phyloP scores from a whole-genome alignment of 2,113 vertebrate species.

The Marmota monax region DNA sequence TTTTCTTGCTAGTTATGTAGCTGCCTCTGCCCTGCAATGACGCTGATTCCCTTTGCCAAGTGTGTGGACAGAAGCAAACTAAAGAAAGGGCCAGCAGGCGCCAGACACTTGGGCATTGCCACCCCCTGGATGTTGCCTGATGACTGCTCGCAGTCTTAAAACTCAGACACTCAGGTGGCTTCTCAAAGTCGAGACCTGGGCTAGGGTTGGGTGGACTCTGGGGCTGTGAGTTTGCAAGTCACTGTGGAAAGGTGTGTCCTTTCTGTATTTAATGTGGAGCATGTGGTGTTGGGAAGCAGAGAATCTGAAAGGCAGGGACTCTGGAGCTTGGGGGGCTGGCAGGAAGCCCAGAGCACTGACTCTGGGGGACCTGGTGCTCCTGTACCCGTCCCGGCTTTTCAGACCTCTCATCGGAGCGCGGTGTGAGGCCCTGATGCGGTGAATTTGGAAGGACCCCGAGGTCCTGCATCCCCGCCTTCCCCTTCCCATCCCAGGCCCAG shows the following conservation, averaged over 20 bases:
- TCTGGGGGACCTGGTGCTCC: neutral
- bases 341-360: neutral
- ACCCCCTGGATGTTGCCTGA: fast-evolving
- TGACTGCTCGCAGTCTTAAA: neutral
- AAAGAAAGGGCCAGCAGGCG: neutral
- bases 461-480: fast-evolving
- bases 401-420: too few species aligned
- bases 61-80: neutral
- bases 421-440: too few species aligned
- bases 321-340: fast-evolving
- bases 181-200: fast-evolving
- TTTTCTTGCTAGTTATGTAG: neutral
- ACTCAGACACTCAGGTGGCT: neutral
- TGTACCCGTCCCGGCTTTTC: fast-evolving
- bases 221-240: neutral
- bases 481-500: fast-evolving
- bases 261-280: fast-evolving
- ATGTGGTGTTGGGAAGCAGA: fast-evolving
- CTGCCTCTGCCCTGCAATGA: fast-evolving
- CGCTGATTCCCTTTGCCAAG: neutral
- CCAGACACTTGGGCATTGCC: neutral
- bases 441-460: neutral
- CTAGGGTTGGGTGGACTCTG: fast-evolving
- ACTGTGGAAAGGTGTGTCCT: fast-evolving
- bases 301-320: neutral